These are phyloP conservation scores for Germaria angustata DNA, from an alignment of 2,888 invertebrate species.

Conservation along the genomic window DNA sequence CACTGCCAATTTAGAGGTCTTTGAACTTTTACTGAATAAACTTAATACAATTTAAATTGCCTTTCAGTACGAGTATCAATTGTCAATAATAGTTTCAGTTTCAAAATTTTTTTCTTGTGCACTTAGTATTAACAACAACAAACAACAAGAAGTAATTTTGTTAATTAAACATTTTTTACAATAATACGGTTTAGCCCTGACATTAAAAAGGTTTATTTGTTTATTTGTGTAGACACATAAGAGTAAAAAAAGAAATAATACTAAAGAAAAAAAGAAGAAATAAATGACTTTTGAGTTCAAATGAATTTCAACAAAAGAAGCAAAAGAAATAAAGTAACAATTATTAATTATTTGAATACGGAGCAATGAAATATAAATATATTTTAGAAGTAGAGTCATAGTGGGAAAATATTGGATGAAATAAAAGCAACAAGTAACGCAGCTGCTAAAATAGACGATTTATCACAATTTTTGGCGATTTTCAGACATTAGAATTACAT, in stretches of 20 bases:
- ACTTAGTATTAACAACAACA: neutral
- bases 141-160: constrained; percentile 4
- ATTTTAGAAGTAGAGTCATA: too few relatives aligned
- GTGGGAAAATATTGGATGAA: too few relatives aligned
- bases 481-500: too few relatives aligned
- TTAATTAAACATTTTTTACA: constrained; percentile 24
- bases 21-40: constrained; percentile 44
- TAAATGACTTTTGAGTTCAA: constrained; percentile 3
- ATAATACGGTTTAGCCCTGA: constrained; percentile 49
- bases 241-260: neutral
- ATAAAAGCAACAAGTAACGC: too few relatives aligned
- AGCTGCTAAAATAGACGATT: too few relatives aligned
- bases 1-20: constrained; percentile 35
- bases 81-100: constrained; percentile 35
- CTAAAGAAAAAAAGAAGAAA: neutral
- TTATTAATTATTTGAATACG: neutral
- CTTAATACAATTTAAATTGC: constrained; percentile 23
- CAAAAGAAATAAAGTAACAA: neutral
- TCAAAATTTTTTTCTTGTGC: too few relatives aligned
- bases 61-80: neutral
- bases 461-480: too few relatives aligned
- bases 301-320: neutral
- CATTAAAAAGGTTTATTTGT: constrained; percentile 37
- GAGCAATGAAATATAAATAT: neutral
- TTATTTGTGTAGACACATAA: too few relatives aligned